phyloP scores from a whole-genome alignment of 1,140 invertebrate genomes.

The Drosophila melanogaster region Release_6_plus_ISO1_MT NT_037436.4:7851001-7851500 shows the following conservation, averaged over 20 bases:
- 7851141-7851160: not conserved
- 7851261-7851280: slow-evolving; percentile 37
- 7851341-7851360: slow-evolving; percentile 58
- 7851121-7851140: too few species aligned
- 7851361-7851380: slow-evolving; percentile 12
- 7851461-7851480: slow-evolving; percentile 1
- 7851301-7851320: slow-evolving; percentile 78
- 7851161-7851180: slow-evolving; percentile 27
- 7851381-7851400: slow-evolving; percentile 6
- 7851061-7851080: too few species aligned
- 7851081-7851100: not conserved
- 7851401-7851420: slow-evolving; percentile 70
- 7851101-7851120: too few species aligned
- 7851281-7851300: slow-evolving; percentile 62
- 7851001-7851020: not conserved
- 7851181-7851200: slow-evolving; percentile 47
- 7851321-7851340: slow-evolving; percentile 60
- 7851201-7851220: slow-evolving; percentile 42
- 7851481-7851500: slow-evolving; percentile 74
- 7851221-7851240: slow-evolving; percentile 11
- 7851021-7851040: too few species aligned
- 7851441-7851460: not conserved
- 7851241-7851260: slow-evolving; percentile 58
- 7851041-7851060: too few species aligned
- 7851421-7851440: slow-evolving; percentile 18